Base-by-base conservation (phyloP, 1,140 invertebrate species). In the Megalopta genalis region DNA sequence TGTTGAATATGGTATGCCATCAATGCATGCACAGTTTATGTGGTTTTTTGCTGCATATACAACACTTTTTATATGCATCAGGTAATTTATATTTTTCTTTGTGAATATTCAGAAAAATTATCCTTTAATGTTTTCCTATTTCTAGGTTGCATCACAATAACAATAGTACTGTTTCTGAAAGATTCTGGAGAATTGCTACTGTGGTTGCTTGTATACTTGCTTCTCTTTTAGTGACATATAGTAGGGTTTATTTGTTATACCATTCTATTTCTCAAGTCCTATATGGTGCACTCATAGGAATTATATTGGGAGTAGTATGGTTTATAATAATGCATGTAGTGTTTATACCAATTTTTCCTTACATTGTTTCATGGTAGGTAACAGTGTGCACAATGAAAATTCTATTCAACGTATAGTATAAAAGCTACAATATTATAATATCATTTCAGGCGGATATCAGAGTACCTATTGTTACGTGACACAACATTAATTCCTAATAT, bases 1-100 rank as follows among this genome's bases (percentile, higher is more conserved):
- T 87, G 96, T 95, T 86, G 97, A 98, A 93, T 98, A 98, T 95
- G 97, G 97, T 87, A 99, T 99, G 98, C 98, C 98, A 64, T 98
- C 97, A 37, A 96, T 96, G 68, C 98, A 99, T 94, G 95, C 97
- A 85, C 97, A 98, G 93, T 97, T 98, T 92, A 96, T 98, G 93
- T 98, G 97, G 96, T 99, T 98, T 93, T 98, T 98, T 93, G 95
- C 97, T 76, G 95, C 95, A 63, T 98, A 98, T 92, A 95, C 97
- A 81, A 94, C 96, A 85, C 96, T 97, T 91, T 98, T 98, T 94
- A 95, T 98, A 87, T 95, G 96, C 87, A 95, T 98, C 87, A 97
- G 97, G 97, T 98, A 94, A 94, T 68, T n/a, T 21, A 52, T 18
- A 52, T 32, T 63, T 71, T 64, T 32, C 8, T 42, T 10, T 25